Conservation (phyloP, 2,888 invertebrate species). For the Mactromeris polynyma region DNA sequence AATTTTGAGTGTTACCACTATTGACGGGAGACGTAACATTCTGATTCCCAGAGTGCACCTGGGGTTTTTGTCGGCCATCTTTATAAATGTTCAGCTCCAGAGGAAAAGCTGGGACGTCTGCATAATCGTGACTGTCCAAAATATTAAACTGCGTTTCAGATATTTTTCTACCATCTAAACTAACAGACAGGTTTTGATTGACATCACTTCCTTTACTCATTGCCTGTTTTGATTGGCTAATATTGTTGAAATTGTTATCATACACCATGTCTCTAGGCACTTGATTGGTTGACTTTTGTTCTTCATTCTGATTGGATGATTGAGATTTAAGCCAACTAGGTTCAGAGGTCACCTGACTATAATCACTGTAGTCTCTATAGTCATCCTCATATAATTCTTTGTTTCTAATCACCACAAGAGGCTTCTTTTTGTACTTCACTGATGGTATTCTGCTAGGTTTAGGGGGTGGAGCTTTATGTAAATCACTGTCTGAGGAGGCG, state of each 20-base stretch:
- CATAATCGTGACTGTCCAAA: conserved; percentile 71
- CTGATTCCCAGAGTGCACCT: not conserved
- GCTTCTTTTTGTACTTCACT: conserved; percentile 83
- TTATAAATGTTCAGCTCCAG: conserved; percentile 56
- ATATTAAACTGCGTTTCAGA: conserved; percentile 70
- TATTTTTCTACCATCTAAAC: conserved; percentile 61
- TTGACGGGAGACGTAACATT: not conserved
- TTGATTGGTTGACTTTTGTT: conserved; percentile 46
- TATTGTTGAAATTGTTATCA: conserved; percentile 73
- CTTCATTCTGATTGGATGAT: conserved; percentile 42
- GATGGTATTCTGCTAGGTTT: conserved; percentile 88
- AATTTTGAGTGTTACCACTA: not conserved
- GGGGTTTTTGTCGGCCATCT: conserved; percentile 15
- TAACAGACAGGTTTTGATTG: conserved; percentile 63
- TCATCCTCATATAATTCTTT: conserved; percentile 81
- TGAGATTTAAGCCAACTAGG: conserved; percentile 80
- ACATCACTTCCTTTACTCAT: conserved; percentile 47
- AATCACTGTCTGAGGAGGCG: conserved; percentile 81
- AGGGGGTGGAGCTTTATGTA: conserved; percentile 85
- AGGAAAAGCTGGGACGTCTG: conserved; percentile 71
- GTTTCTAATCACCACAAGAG: conserved; percentile 81
- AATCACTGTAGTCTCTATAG: conserved; percentile 85
- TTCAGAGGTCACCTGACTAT: conserved; percentile 82
- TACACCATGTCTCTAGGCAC: conserved; percentile 57
- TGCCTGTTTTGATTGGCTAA: conserved; percentile 40